Evolutionary conservation across 2,797 vertebrate species (phyloP).

Genomic region (Sebastes iracundus): DNA sequence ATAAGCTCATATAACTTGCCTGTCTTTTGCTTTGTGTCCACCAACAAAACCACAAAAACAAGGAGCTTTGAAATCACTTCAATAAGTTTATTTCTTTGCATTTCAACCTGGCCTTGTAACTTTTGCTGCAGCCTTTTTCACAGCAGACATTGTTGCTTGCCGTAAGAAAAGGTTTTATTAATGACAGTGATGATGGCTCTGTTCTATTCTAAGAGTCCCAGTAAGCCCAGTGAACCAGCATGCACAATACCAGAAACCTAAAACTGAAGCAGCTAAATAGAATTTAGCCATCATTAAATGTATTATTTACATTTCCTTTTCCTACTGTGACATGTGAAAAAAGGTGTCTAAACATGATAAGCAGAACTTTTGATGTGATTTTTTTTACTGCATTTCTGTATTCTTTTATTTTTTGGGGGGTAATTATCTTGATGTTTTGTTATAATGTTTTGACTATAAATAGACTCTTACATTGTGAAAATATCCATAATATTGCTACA

Average conservation of each 20-base stretch:
- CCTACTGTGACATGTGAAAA: background rate
- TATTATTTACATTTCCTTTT: background rate
- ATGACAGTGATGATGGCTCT: background rate
- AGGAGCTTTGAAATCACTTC: fast-evolving
- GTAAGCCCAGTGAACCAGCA: background rate
- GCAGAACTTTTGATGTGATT: background rate
- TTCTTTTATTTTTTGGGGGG: background rate
- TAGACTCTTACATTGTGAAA: background rate
- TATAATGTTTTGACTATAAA: background rate
- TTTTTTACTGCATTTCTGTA: background rate
- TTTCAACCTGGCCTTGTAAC: background rate
- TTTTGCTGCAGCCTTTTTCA: background rate
- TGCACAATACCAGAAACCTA: background rate
- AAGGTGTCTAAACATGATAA: background rate
- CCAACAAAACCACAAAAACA: background rate
- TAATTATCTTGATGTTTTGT: background rate
- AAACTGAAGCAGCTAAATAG: background rate
- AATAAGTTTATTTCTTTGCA: fast-evolving
- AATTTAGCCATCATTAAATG: background rate
- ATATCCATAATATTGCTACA: background rate
- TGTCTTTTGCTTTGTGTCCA: background rate
- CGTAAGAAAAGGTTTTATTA: background rate
- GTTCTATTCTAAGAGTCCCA: background rate
- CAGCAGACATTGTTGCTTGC: background rate
- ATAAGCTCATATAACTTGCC: background rate